Evolutionary conservation across 2,113 vertebrate genomes (phyloP).

Genomic region (Phrynosoma blainvillii): DNA sequence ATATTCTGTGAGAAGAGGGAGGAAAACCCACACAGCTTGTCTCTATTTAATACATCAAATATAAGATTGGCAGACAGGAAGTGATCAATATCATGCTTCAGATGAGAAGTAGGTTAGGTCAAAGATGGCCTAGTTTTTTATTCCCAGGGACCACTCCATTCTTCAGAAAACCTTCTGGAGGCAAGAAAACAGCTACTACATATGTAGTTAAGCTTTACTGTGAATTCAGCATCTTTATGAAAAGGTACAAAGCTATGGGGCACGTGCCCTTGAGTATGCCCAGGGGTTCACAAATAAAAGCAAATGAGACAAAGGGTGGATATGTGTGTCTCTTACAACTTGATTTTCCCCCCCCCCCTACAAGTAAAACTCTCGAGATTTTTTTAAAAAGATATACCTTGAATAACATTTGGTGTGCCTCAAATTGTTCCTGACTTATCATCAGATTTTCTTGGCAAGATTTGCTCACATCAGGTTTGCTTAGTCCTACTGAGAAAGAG

Average conservation of each 20-base stretch:
- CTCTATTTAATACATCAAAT: neutral
- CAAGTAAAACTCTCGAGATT: neutral
- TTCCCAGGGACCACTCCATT: neutral
- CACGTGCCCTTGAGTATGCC: no score
- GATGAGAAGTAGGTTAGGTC: neutral
- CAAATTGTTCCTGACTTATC: no score
- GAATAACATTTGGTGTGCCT: neutral
- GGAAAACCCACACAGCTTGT: neutral
- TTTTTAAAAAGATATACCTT: no score
- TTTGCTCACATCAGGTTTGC: no score
- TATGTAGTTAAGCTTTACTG: neutral
- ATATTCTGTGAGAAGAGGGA: slow-evolving; percentile 75
- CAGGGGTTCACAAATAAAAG: neutral
- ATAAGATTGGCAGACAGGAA: neutral
- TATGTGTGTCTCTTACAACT: neutral
- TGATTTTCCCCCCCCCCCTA: neutral
- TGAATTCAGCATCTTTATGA: neutral
- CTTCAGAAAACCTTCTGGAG: neutral
- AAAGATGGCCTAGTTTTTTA: neutral
- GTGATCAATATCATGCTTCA: no score
- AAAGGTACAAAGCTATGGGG: neutral
- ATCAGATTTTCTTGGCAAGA: no score
- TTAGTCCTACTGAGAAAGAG: no score
- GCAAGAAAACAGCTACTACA: neutral
- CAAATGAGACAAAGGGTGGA: neutral